Evolutionary conservation across 2,797 vertebrate genomes (phyloP), one percentile per base, ranked within the genome.

Genomic region (Odontamblyopus rebecca): DNA sequence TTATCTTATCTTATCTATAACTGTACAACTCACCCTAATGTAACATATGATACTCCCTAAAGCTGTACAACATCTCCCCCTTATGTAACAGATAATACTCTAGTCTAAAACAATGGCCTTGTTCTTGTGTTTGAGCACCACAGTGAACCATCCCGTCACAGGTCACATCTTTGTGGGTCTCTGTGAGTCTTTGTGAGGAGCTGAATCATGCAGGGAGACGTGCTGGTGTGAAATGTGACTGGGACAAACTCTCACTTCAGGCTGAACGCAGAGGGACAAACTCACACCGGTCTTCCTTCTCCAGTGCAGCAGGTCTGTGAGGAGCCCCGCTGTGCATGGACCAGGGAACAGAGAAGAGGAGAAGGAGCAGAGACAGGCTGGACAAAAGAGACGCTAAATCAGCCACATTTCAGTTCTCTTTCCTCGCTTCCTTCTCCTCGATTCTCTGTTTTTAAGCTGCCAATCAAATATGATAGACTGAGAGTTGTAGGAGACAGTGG

Each of bases 241-340:
- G 41, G 63, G 64, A 81, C 81, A 75, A 70, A 44, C 63, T 86
- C 75, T 73, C 85, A 79, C 76, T 56, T 60, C 64, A 63, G 64
- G 74, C 82, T 79, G 82, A 82, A 70, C 11, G 68, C 13, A 73
- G 75, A 38, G 78, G 84, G 82, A 79, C 84, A 84, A 73, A 84
- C 83, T 81, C 64, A 77, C 86, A 76, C 78, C 74, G 30, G 16
- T 63, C 63, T 44, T 41, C 72, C 63, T n/a, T 61, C 56, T 62
- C 76, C 65, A 82, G 81, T 73, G 54, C 76, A 38, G 54, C 76
- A 48, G 44, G 65, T 71, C 71, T 59, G 72, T 74, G 72, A 59
- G 1, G 18, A 50, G 64, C 74, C 69, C 35, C 0, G 35, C 61
- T 56, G 66, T 0, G 35, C 68, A 18, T 68, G 82, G 67, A 72